Evolutionary conservation across 2,113 vertebrate species (phyloP).

Genomic region (Hoplias malabaricus): DNA sequence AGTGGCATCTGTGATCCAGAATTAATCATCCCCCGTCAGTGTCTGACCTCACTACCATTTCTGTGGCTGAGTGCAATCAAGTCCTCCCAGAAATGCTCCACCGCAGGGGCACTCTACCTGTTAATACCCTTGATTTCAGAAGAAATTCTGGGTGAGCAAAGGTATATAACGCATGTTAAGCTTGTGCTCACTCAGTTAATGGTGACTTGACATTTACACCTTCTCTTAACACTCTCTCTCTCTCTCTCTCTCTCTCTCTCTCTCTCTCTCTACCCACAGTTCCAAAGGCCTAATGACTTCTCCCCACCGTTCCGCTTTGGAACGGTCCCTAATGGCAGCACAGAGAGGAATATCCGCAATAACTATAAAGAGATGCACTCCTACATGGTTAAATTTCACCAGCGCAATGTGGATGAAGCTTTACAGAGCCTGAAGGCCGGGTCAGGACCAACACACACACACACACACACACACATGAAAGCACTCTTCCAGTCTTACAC

Average conservation of each 20-base stretch:
- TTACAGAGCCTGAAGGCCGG: constrained; percentile 91
- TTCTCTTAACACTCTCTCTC: not conserved
- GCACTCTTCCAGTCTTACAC: too few relatives aligned
- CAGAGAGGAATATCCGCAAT: constrained; percentile 97
- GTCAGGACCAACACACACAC: constrained; percentile 68
- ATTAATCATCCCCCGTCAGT: too few relatives aligned
- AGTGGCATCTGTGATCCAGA: too few relatives aligned
- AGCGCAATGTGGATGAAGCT: constrained; percentile 92
- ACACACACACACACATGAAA: not conserved
- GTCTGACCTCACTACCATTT: too few relatives aligned
- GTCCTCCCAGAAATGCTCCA: too few relatives aligned
- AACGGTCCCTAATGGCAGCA: constrained; percentile 96
- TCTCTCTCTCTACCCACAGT: constrained; percentile 69
- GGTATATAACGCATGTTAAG: too few relatives aligned
- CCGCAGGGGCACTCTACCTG: too few relatives aligned
- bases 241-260: not conserved
- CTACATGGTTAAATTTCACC: constrained; percentile 99
- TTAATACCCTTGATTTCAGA: too few relatives aligned
- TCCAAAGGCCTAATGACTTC: constrained; percentile 97
- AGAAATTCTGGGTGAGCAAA: too few relatives aligned
- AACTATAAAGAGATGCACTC: constrained; percentile 97
- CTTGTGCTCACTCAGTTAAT: too few relatives aligned
- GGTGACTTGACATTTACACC: too few relatives aligned
- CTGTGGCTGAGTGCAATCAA: too few relatives aligned
- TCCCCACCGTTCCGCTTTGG: constrained; percentile 97